Conservation (phyloP, 1,140 invertebrate species). For the Mycetomoellerius zeteki region DNA sequence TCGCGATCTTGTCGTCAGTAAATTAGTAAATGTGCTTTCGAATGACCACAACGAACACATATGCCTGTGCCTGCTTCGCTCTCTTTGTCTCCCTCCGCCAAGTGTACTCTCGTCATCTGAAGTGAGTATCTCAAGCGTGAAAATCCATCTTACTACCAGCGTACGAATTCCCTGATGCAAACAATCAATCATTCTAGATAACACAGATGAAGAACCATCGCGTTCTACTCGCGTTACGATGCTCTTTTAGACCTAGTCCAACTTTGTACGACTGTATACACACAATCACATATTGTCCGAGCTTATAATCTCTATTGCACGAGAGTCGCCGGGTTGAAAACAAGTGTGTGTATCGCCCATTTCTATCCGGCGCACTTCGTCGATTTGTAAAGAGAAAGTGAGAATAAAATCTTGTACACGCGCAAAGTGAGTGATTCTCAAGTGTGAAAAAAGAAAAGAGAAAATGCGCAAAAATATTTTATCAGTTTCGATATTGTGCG, state of each 20-base stretch:
- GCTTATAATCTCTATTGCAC: constrained; percentile 52
- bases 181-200: constrained; percentile 21
- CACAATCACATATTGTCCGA: constrained; percentile 54
- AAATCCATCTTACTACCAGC: constrained; percentile 2
- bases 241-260: constrained; percentile 48
- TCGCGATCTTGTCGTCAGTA: constrained; percentile 50
- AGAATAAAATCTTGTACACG: constrained; percentile 36
- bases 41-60: constrained; percentile 75
- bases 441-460: neutral
- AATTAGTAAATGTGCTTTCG: constrained; percentile 64
- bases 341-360: neutral
- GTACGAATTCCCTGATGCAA: constrained; percentile 29
- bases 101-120: constrained; percentile 35
- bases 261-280: constrained; percentile 50
- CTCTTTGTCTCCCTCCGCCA: constrained; percentile 74
- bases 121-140: constrained; percentile 24
- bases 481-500: neutral
- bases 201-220: neutral
- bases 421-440: neutral
- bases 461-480: neutral
- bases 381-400: constrained; percentile 24
- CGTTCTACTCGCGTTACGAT: constrained; percentile 19
- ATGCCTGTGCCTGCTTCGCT: constrained; percentile 78
- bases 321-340: neutral
- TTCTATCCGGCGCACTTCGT: neutral